These are phyloP conservation scores for Ectropis crepuscularia DNA, from an alignment of 2,888 invertebrate genomes.

Conservation along the genomic window DNA sequence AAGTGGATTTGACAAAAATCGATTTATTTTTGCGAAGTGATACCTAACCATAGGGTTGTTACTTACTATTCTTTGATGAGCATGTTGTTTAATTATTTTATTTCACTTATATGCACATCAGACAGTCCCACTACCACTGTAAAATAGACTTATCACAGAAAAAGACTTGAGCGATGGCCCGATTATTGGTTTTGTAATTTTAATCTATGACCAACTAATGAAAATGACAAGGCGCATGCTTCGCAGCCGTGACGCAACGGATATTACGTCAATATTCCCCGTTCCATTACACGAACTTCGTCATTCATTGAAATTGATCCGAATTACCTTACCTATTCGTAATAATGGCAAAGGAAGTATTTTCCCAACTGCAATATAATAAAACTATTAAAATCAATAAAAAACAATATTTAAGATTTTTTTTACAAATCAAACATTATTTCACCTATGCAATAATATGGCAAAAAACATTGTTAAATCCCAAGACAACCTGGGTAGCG, in stretches of 20 bases:
- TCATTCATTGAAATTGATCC: not conserved
- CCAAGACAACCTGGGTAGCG: too few relatives aligned
- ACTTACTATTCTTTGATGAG: slow-evolving; percentile 90
- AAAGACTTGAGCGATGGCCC: slow-evolving; percentile 79
- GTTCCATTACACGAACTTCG: slow-evolving; percentile 40
- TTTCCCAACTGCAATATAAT: too few relatives aligned
- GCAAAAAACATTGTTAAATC: too few relatives aligned
- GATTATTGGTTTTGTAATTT: slow-evolving; percentile 77
- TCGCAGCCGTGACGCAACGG: slow-evolving; percentile 85
- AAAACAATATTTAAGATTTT: too few relatives aligned
- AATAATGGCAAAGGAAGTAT: not conserved
- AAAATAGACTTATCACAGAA: slow-evolving; percentile 79
- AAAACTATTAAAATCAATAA: too few relatives aligned
- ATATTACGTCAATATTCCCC: slow-evolving; percentile 82
- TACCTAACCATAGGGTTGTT: slow-evolving; percentile 68
- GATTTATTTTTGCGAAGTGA: slow-evolving; percentile 73
- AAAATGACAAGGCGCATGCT: slow-evolving; percentile 86
- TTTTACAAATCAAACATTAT: too few relatives aligned
- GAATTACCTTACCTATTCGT: too few relatives aligned
- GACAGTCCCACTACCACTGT: slow-evolving; percentile 81
- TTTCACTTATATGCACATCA: slow-evolving; percentile 81
- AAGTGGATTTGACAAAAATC: slow-evolving; percentile 68
- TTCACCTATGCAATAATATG: too few relatives aligned
- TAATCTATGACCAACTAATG: slow-evolving; percentile 80
- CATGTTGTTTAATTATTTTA: slow-evolving; percentile 82